phyloP scores from a whole-genome alignment of 2,113 vertebrate genomes.

The Xenopus tropicalis region UCB_Xtro_10.0 CM004450.2:142364001-142364500 shows the following conservation, averaged over 20 bases:
- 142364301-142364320: background rate
- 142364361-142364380: conserved; percentile 92
- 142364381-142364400: conserved; percentile 88
- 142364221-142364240: conserved; percentile 92
- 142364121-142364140: conserved; percentile 92
- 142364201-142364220: conserved; percentile 88
- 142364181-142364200: conserved; percentile 90
- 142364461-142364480: conserved; percentile 91
- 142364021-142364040: conserved; percentile 85
- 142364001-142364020: conserved; percentile 73
- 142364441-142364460: conserved; percentile 84
- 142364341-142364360: conserved; percentile 94
- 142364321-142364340: conserved; percentile 78
- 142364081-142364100: background rate
- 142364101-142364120: fast-evolving
- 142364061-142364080: background rate
- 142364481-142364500: conserved; percentile 89
- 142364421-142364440: conserved; percentile 86
- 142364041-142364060: conserved; percentile 64
- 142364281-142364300: background rate
- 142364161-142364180: conserved; percentile 84
- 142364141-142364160: conserved; percentile 86
- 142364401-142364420: conserved; percentile 81
- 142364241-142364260: conserved; percentile 78
- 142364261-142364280: background rate